These are phyloP conservation scores for Urocitellus parryii DNA, from an alignment of 2,113 vertebrate species.

Conservation along the genomic window DNA sequence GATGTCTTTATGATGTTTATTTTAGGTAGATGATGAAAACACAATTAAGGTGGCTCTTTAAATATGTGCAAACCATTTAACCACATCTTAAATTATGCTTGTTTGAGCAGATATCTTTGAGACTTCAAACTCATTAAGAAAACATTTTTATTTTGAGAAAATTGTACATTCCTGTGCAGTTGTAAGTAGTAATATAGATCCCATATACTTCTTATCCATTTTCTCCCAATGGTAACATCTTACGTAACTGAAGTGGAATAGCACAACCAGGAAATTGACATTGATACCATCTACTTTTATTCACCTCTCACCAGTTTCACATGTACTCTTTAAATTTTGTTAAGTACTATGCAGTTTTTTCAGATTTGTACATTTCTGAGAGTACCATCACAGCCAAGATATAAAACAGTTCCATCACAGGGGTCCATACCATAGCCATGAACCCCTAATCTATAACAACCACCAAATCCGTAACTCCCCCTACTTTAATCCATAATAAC, in stretches of 20 bases:
- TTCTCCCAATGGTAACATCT: neutral
- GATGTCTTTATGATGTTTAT: neutral
- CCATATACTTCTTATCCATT: neutral
- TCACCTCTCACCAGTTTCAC: neutral
- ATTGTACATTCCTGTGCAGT: neutral
- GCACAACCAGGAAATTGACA: neutral
- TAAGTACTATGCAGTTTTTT: neutral
- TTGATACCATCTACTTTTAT: neutral
- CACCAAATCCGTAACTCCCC: no score
- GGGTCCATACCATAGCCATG: no score
- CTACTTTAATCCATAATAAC: no score
- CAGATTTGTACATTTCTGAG: neutral
- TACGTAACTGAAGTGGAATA: neutral
- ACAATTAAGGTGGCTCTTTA: neutral
- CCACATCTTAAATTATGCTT: neutral
- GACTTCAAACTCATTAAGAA: neutral
- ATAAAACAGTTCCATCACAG: rapidly evolving
- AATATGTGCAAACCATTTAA: neutral
- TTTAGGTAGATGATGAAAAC: neutral
- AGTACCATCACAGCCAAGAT: neutral
- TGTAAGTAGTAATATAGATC: neutral
- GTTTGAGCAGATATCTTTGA: neutral
- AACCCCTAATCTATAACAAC: no score
- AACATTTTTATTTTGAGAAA: neutral
- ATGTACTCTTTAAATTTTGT: neutral